phyloP scores from a whole-genome alignment of 2,888 invertebrate genomes.

The Pterobdella sp. region DNA sequence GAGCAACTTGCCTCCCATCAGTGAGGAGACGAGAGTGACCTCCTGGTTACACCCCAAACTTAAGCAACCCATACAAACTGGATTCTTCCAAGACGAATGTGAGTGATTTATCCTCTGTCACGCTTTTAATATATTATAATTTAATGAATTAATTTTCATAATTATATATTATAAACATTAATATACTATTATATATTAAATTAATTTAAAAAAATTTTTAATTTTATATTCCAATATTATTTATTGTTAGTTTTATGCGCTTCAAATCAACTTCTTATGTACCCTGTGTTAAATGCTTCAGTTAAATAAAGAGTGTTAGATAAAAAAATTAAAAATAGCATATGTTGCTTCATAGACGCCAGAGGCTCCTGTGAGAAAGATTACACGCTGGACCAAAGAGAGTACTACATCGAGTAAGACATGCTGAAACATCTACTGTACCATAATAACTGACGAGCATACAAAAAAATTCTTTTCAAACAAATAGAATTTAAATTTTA shows the following conservation, averaged over 20 bases:
- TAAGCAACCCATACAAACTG: conserved; percentile 45
- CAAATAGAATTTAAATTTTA: no score
- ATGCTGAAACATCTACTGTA: no score
- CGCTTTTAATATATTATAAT: not conserved
- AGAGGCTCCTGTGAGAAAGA: not conserved
- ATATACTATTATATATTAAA: no score
- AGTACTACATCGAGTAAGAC: not conserved
- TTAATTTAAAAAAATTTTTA: no score
- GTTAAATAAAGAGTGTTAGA: no score
- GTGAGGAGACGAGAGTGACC: conserved; percentile 43
- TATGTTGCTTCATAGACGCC: not conserved
- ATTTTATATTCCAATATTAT: no score
- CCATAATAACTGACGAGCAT: no score
- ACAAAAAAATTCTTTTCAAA: no score
- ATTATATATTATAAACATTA: not conserved
- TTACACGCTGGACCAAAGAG: not conserved
- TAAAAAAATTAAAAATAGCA: no score
- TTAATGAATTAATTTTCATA: not conserved
- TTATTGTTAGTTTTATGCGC: no score
- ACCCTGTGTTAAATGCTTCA: no score
- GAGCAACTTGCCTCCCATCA: conserved; percentile 36
- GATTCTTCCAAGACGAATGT: conserved; percentile 32
- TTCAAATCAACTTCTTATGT: no score
- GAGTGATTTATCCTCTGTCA: not conserved
- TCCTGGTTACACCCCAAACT: conserved; percentile 49